phyloP scores from a whole-genome alignment of 2,888 invertebrate genomes.

The Drosophila borborema region DNA sequence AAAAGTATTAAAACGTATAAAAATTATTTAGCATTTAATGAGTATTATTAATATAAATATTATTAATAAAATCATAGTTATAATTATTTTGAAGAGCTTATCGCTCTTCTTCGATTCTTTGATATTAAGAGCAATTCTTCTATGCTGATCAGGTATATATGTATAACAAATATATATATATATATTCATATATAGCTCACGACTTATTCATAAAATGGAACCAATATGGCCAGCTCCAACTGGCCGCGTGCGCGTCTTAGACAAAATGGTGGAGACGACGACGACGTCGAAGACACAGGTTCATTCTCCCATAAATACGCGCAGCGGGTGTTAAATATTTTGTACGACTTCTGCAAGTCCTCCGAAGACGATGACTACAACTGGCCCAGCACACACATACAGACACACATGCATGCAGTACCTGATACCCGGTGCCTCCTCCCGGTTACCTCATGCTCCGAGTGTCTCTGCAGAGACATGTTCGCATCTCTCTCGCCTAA shows the following conservation, averaged over 20 bases:
- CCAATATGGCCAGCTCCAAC: neutral
- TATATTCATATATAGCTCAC: neutral
- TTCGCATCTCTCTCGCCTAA: slow-evolving; percentile 51
- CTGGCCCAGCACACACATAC: slow-evolving; percentile 19
- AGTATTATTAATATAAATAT: too few species aligned
- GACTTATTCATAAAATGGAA: neutral
- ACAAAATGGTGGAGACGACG: slow-evolving; percentile 70
- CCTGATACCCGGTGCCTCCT: slow-evolving; percentile 6
- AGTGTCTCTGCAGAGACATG: slow-evolving; percentile 47
- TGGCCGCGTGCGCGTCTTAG: slow-evolving; percentile 55
- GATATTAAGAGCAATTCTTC: too few species aligned
- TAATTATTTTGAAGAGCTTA: too few species aligned
- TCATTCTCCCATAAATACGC: slow-evolving; percentile 84
- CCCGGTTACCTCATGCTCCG: neutral
- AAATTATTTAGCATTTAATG: too few species aligned
- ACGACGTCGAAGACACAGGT: slow-evolving; percentile 74
- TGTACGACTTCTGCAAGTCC: slow-evolving; percentile 79
- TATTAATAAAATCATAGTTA: neutral
- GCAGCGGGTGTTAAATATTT: slow-evolving; percentile 83
- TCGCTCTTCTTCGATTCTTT: too few species aligned
- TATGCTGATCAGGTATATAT: neutral
- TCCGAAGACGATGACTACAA: slow-evolving; percentile 51
- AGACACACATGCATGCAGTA: neutral
- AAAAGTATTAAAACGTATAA: too few species aligned
- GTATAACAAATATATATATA: neutral